Percentiles rank a stretch among this genome's conserved stretches.
These are phyloP conservation scores for Nibea albiflora DNA, from an alignment of 2,113 vertebrate genomes.

Conservation along the genomic window DNA sequence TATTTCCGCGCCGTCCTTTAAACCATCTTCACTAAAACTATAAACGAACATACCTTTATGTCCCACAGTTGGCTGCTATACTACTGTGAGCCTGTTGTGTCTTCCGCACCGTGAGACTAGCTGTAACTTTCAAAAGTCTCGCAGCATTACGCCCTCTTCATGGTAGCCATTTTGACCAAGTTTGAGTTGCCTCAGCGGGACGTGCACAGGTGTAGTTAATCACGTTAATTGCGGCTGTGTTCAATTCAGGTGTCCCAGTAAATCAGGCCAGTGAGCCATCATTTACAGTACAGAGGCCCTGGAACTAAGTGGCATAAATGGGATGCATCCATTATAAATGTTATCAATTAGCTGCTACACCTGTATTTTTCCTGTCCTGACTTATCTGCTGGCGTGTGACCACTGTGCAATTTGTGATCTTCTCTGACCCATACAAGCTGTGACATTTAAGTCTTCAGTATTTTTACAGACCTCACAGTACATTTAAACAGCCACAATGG, in stretches of 20 bases:
- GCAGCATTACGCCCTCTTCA: too few relatives aligned
- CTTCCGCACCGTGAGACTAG: background rate
- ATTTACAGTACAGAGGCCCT: background rate
- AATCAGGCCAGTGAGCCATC: background rate
- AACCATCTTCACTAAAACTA: background rate
- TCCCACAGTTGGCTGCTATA: background rate
- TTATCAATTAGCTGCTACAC: background rate
- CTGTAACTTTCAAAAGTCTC: background rate
- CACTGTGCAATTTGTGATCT: too few relatives aligned
- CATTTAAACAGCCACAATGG: background rate
- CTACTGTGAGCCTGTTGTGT: too few relatives aligned
- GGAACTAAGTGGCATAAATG: background rate
- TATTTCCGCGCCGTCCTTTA: background rate
- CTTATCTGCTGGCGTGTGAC: too few relatives aligned
- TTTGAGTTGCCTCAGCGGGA: background rate
- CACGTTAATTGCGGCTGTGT: background rate
- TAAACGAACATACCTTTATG: background rate
- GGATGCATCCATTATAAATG: background rate
- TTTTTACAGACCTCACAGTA: background rate
- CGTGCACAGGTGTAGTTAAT: constrained; percentile 1
- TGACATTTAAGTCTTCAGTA: background rate
- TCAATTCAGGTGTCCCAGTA: background rate
- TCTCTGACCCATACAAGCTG: background rate
- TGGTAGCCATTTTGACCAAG: background rate
- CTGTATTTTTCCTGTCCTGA: too few relatives aligned